Conservation (phyloP, 2,797 vertebrate genomes). For the Amblyraja radiata region DNA sequence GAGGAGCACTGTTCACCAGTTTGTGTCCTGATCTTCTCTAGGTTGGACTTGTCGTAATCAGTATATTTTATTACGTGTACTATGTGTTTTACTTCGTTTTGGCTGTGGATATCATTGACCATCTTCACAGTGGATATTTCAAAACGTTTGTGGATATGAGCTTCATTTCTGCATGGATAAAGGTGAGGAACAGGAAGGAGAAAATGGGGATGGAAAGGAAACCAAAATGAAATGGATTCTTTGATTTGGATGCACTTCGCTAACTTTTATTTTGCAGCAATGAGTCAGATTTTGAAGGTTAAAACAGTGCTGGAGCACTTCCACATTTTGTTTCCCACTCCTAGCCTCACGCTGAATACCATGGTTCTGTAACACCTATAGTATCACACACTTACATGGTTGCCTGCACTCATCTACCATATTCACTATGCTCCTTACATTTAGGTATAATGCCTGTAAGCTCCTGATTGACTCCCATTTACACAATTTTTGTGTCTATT, state of each 20-base stretch:
- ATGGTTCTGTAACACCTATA: too few relatives aligned
- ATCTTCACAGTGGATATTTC: conserved; percentile 52
- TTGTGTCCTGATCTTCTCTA: conserved; percentile 43
- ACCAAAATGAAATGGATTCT: neutral
- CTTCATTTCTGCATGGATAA: conserved; percentile 52
- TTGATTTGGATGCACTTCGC: neutral
- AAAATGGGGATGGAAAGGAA: neutral
- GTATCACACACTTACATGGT: too few relatives aligned
- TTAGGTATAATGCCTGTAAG: too few relatives aligned
- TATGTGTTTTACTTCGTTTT: conserved; percentile 49
- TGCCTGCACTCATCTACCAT: too few relatives aligned
- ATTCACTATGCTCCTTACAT: too few relatives aligned
- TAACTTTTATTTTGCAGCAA: neutral
- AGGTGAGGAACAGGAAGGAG: conserved; percentile 52
- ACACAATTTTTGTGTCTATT: too few relatives aligned
- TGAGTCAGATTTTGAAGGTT: too few relatives aligned
- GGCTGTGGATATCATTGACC: conserved; percentile 47
- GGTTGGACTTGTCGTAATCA: conserved; percentile 47
- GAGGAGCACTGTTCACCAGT: neutral
- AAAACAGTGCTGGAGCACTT: too few relatives aligned
- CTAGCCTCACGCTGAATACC: too few relatives aligned
- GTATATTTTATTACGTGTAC: conserved; percentile 50
- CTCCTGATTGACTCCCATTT: too few relatives aligned
- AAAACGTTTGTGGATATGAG: conserved; percentile 53
- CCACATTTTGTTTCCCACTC: too few relatives aligned